Evolutionary conservation across 2,888 invertebrate genomes (phyloP), one percentile per base, ranked within the genome.

Genomic region (Dicycla oo): DNA sequence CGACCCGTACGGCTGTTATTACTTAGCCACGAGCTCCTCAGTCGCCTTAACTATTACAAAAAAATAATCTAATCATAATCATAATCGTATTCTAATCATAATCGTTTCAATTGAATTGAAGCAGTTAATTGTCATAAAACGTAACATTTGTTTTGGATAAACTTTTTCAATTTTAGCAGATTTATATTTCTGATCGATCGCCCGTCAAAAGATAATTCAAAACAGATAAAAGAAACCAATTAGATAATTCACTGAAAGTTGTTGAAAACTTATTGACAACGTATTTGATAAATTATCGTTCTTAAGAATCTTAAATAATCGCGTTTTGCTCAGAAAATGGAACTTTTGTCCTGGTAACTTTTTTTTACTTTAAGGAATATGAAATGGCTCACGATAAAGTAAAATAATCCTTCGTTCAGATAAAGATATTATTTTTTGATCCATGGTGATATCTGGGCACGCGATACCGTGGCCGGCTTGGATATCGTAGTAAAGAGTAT

Each of bases 211-310:
- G 62, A 78, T 69, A 57, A 75, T 77, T 72, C 60, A 76, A 67
- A 74, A 38, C n/a, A 67, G 72, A 84, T 75, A 73, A 74, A 65
- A 60, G 45, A 77, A 79, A 74, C 51, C 57, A 80, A 80, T 84
- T 76, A 81, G 54, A 68, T 70, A 66, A 57, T 34, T 66, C 40
- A 54, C 64, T 67, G 20, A 57, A 74, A 78, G 53, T 79, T 73
- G 30, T 49, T 43, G 23, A 58, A 57, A 83, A 79, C 73, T 82
- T 73, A 82, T 84, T 82, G 80, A 83, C 79, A 72, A 69, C 66
- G 66, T 69, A 40, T 72, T 74, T 82, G 76, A 83, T 76, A 69
- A 73, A 82, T 84, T 73, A 76, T 71, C 69, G 68, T 62, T 66
- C 64, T 54, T 47, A 61, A 54, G 26, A 64, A 68, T 60, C 78